Evolutionary conservation across 1,140 invertebrate species (phyloP).

Genomic region (Armadillidium nasatum): DNA sequence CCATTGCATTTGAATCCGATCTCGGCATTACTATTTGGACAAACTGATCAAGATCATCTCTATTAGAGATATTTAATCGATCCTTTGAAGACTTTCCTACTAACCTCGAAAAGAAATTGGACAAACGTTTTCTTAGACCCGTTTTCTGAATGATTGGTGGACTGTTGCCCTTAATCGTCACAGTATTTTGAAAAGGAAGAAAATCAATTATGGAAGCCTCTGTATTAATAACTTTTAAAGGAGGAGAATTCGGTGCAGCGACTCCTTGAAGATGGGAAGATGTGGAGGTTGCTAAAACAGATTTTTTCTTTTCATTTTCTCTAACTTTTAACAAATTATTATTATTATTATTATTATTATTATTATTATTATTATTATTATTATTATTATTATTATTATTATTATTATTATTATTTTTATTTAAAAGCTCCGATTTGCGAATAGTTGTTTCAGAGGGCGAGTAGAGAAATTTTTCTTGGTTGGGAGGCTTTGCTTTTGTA

Average conservation of each 20-base stretch:
- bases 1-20: neutral
- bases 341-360: too few species aligned
- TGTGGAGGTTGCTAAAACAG: neutral
- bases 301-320: neutral
- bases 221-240: conserved; percentile 6
- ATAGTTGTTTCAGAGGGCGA: too few species aligned
- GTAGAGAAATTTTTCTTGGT: too few species aligned
- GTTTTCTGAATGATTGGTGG: neutral
- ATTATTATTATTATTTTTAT: too few species aligned
- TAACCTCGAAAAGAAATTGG: neutral
- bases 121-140: neutral
- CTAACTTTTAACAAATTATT: too few species aligned
- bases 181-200: conserved; percentile 1
- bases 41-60: neutral
- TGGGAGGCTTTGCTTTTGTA: too few species aligned
- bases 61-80: neutral
- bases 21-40: neutral
- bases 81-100: neutral
- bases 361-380: too few species aligned
- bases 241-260: neutral
- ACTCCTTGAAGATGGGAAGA: neutral
- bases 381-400: too few species aligned
- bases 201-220: neutral
- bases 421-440: too few species aligned
- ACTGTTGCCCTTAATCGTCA: neutral